A percentile compares a stretch with the other conserved stretches of the same genome.
phyloP scores from a whole-genome alignment of 1,140 invertebrate genomes.

The Drosophila bipectinata region DNA sequence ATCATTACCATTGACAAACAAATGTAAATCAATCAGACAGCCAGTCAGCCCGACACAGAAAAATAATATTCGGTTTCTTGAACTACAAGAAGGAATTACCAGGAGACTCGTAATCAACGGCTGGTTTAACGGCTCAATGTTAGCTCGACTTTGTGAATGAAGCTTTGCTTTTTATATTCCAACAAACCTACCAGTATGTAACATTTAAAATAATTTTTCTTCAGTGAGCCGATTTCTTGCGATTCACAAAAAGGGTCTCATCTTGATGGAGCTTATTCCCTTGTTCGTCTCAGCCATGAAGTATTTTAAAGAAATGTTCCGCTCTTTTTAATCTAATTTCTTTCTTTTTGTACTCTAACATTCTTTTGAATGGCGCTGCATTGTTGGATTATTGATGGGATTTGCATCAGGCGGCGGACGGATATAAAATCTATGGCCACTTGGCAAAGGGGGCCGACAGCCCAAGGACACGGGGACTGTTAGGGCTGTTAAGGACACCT shows the following conservation, averaged over 20 bases:
- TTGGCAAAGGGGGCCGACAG: constrained; percentile 11
- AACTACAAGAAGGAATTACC: not conserved
- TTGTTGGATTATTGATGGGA: constrained; percentile 39
- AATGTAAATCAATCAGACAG: constrained; percentile 39
- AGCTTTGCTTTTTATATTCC: no score
- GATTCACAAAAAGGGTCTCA: not conserved
- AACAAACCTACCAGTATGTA: no score
- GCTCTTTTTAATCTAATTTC: constrained; percentile 13
- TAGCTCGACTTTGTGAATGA: not conserved
- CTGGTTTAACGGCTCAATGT: not conserved
- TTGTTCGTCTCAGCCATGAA: constrained; percentile 4
- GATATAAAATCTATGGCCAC: constrained; percentile 14
- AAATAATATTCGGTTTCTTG: not conserved
- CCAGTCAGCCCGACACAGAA: constrained; percentile 1
- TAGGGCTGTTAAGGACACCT: not conserved
- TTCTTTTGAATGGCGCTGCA: constrained; percentile 12
- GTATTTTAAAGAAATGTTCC: constrained; percentile 3
- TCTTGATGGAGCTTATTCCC: not conserved
- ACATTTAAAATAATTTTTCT: no score
- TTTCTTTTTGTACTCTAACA: not conserved
- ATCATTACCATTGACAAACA: constrained; percentile 34
- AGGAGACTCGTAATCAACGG: not conserved
- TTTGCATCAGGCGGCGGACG: constrained; percentile 30
- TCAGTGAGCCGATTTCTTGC: not conserved
- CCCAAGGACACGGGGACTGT: constrained; percentile 1